Conservation (phyloP, 2,797 vertebrate genomes). For the Chlorospingus semifuscus region DNA sequence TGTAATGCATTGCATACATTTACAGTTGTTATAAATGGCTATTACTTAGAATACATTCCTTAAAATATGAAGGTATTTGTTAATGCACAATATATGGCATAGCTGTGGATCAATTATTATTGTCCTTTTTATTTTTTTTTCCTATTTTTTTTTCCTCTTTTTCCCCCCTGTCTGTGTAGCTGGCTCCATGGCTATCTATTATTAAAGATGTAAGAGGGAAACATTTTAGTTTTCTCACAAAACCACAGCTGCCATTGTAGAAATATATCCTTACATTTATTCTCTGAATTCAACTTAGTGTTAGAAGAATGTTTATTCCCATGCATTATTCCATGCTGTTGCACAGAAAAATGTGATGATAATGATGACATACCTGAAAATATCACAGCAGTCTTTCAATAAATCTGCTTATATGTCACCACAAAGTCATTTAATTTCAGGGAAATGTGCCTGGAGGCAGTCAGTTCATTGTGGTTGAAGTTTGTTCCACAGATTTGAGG, state of each 20-base stretch:
- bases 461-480: neutral
- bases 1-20: neutral
- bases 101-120: neutral
- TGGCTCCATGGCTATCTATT: constrained; percentile 3
- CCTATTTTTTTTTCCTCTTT: accelerated
- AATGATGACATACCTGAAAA: neutral
- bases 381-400: neutral
- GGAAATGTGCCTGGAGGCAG: neutral
- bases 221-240: neutral
- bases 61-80: neutral
- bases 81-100: neutral
- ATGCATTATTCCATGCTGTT: neutral
- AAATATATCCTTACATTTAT: constrained; percentile 17
- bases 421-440: neutral
- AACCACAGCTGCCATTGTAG: neutral
- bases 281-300: neutral
- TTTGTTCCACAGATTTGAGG: neutral
- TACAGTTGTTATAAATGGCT: neutral
- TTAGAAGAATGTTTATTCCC: constrained; percentile 20
- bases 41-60: neutral
- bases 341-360: neutral
- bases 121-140: accelerated
- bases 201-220: constrained; percentile 10
- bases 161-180: accelerated
- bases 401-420: neutral